phyloP scores from a whole-genome alignment of 2,113 vertebrate species.

The Melanerpes aurifrons region DNA sequence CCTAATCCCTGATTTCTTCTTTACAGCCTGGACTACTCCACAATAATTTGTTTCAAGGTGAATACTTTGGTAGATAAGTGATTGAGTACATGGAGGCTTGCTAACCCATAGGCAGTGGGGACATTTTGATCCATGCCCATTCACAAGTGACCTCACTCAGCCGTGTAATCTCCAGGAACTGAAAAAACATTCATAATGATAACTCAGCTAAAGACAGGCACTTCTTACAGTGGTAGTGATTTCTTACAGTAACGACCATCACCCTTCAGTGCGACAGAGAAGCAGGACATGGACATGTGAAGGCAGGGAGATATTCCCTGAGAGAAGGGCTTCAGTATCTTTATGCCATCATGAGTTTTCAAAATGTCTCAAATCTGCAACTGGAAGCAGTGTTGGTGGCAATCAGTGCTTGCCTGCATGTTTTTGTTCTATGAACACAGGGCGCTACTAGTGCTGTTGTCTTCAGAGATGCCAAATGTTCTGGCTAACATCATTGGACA shows the following conservation, averaged over 20 bases:
- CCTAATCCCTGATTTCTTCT: not conserved
- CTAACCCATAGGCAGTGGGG: not conserved
- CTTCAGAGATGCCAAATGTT: not conserved
- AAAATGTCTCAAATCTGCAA: not conserved
- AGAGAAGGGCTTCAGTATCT: not conserved
- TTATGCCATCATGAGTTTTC: not conserved
- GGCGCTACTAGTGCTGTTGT: rapidly evolving
- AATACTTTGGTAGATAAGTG: not conserved
- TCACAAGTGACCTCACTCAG: not conserved
- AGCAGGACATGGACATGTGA: rapidly evolving
- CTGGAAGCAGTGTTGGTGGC: not conserved
- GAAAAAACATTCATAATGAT: not conserved
- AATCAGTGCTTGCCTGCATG: rapidly evolving
- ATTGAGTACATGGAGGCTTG: not conserved
- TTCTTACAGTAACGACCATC: not conserved
- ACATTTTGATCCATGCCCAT: not conserved
- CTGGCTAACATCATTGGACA: not conserved
- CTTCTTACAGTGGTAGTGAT: not conserved
- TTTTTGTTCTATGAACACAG: not conserved
- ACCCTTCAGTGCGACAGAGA: not conserved
- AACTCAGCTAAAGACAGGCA: not conserved
- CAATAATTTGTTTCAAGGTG: not conserved
- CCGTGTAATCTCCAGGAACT: not conserved
- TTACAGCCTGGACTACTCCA: not conserved
- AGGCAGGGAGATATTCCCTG: not conserved